Evolutionary conservation across 2,888 invertebrate species (phyloP), one percentile per base, ranked within the genome.

Genomic region (Nesidiocoris tenuis): DNA sequence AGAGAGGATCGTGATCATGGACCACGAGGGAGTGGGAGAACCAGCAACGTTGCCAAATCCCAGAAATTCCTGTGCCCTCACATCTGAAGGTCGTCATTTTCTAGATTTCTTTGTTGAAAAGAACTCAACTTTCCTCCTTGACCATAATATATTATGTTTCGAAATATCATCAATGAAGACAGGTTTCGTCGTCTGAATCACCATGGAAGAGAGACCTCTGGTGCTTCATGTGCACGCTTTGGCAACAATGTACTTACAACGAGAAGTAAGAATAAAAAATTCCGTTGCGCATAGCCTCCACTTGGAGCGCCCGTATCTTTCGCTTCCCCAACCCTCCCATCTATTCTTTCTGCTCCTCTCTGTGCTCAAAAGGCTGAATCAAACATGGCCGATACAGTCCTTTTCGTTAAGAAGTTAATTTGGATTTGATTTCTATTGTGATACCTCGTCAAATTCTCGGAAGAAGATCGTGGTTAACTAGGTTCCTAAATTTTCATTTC

Each of bases 11-110:
- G 56, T 22, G 55, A 21, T 59, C 59, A 2, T 59, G 59, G 59
- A 59, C 59, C 59, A n/a, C 18, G 59, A 22, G 25, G 59, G 68
- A 57, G 39, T n/a, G 17, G 24, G 59, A 23, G 57, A n/a, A 9
- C 22, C 9, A 18, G 57, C 24, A 59, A 70, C 70, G 70, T 70
- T 70, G 70, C 70, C 70, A 70, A 24, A 70, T 24, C 70, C 57
- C 70, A 12, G 17, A 21, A 70, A 70, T 70, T 70, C 70, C 70
- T 12, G 39, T 18, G 19, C 7, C 63, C 23, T 63, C 25, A 23
- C 19, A n/a, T 23, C 23, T 1, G 12, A 66, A n/a, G n/a, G n/a
- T n/a, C n/a, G n/a, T n/a, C n/a, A n/a, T n/a, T n/a, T n/a, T n/a
- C n/a, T n/a, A n/a, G n/a, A n/a, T n/a, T n/a, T n/a, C n/a, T n/a